Percentiles rank a stretch among this genome's conserved stretches.
phyloP scores from a whole-genome alignment of 2,797 vertebrate genomes.

The Mionectes olivaceus region DNA sequence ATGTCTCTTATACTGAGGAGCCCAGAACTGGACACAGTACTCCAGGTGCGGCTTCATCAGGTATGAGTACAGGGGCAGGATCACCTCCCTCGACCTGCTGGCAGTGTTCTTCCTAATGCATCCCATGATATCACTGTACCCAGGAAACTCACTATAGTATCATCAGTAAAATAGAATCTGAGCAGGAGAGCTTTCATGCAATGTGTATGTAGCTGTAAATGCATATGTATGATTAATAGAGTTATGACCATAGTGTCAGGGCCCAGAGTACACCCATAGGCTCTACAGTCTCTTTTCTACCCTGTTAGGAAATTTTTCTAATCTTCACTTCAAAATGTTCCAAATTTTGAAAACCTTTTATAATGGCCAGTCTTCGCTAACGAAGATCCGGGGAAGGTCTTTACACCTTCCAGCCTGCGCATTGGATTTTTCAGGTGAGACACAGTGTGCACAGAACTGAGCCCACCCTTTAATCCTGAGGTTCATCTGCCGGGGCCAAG shows the following conservation, averaged over 20 bases:
- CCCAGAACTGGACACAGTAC: background rate
- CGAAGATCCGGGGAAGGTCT: no score
- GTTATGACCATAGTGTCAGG: background rate
- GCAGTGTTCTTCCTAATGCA: background rate
- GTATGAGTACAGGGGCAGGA: background rate
- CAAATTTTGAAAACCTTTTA: background rate
- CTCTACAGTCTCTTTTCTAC: background rate
- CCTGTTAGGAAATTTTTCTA: background rate
- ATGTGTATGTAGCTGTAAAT: background rate
- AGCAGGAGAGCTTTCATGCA: background rate
- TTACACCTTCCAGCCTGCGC: no score
- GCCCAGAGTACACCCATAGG: background rate
- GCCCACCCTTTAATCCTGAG: no score
- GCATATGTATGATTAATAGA: background rate
- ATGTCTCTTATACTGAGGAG: background rate
- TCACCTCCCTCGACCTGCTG: background rate
- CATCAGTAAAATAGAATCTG: background rate
- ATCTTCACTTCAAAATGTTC: background rate
- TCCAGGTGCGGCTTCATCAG: background rate
- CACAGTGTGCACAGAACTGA: no score
- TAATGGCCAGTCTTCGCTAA: no score
- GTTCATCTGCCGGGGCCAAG: no score
- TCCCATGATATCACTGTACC: background rate
- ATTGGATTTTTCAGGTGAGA: no score
- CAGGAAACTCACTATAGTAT: background rate